phyloP scores from a whole-genome alignment of 2,888 invertebrate genomes.

The Gandaritis pyraliata region DNA sequence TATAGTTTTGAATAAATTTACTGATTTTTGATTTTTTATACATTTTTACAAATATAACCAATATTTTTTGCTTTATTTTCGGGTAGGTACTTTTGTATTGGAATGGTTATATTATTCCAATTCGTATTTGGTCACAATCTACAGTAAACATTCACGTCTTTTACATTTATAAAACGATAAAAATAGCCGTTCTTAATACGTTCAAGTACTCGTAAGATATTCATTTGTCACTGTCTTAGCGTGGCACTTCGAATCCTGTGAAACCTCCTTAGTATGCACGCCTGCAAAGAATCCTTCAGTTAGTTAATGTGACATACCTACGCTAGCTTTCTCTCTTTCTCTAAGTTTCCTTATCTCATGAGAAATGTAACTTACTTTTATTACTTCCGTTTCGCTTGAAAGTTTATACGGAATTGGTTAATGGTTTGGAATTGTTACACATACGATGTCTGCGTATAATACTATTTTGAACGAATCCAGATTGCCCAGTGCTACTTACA shows the following conservation, averaged over 20 bases:
- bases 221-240: conserved; percentile 34
- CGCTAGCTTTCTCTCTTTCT: conserved; percentile 18
- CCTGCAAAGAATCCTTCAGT: conserved; percentile 24
- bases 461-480: neutral
- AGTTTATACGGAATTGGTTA: conserved; percentile 24
- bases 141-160: neutral
- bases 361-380: conserved; percentile 19
- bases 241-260: conserved; percentile 21
- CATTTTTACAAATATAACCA: too few species aligned
- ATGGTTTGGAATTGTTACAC: conserved; percentile 12
- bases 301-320: conserved; percentile 23
- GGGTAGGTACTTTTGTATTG: too few species aligned
- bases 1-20: neutral
- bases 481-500: too few species aligned
- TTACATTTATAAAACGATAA: conserved; percentile 12
- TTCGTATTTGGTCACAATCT: neutral
- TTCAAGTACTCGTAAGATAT: conserved; percentile 27
- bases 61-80: too few species aligned
- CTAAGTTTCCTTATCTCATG: conserved; percentile 21
- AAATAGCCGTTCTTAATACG: conserved; percentile 20
- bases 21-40: neutral
- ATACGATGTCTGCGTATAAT: neutral
- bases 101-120: too few species aligned
- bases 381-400: conserved; percentile 23
- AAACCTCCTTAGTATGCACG: conserved; percentile 27